Evolutionary conservation across 2,888 invertebrate species (phyloP).

Genomic region (Diarsia rubi): DNA sequence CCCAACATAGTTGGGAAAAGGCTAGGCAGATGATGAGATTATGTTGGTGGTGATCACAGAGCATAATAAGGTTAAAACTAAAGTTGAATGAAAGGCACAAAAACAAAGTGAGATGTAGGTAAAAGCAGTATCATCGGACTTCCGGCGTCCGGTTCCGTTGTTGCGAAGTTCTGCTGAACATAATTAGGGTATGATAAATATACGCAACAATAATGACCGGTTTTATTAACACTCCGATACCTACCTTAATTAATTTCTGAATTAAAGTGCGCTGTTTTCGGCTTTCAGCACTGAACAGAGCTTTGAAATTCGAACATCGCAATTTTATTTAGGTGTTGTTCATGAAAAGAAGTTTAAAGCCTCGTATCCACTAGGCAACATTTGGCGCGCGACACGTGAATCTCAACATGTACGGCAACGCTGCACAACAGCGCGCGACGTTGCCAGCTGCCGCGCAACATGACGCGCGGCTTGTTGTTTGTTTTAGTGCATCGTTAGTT

Average conservation of each 20-base stretch:
- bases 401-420: too few relatives aligned
- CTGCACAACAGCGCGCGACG: too few relatives aligned
- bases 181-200: conserved; percentile 51
- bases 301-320: background rate
- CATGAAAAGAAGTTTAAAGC: too few relatives aligned
- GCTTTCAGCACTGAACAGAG: background rate
- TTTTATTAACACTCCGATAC: background rate
- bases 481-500: too few relatives aligned
- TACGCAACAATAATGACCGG: background rate
- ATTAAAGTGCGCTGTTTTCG: background rate
- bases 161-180: conserved; percentile 51
- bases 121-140: conserved; percentile 51
- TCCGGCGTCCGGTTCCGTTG: conserved; percentile 49
- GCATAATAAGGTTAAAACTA: conserved; percentile 5
- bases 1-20: too few relatives aligned
- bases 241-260: background rate
- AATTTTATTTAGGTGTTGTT: background rate
- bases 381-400: too few relatives aligned
- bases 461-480: too few relatives aligned
- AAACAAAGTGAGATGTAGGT: conserved; percentile 39
- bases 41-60: background rate
- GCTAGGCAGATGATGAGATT: too few relatives aligned
- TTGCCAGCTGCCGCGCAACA: too few relatives aligned
- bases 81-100: conserved; percentile 34
- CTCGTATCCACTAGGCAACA: too few relatives aligned